Evolutionary conservation across 2,113 vertebrate species (phyloP).

Genomic region (Hippocampus guttulatus): DNA sequence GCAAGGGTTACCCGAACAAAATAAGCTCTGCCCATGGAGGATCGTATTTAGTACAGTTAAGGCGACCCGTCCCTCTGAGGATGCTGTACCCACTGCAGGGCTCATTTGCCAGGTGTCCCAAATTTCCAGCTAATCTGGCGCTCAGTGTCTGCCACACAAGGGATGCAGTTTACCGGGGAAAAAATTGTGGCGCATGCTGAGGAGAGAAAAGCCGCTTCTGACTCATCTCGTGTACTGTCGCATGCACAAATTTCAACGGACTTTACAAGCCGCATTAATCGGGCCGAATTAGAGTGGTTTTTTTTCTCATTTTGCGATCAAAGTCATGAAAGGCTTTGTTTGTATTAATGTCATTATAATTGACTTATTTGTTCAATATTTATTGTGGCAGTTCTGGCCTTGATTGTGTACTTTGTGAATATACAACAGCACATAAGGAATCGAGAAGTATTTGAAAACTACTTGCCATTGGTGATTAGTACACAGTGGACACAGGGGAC

Average conservation of each 20-base stretch:
- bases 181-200: slow-evolving; percentile 18
- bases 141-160: slow-evolving; percentile 60
- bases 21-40: neutral
- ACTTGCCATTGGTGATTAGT: too few species aligned
- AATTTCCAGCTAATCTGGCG: slow-evolving; percentile 70
- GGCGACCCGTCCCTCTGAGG: slow-evolving; percentile 5
- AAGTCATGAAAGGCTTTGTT: neutral
- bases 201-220: slow-evolving; percentile 23
- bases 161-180: slow-evolving; percentile 44
- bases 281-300: neutral
- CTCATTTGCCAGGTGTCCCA: slow-evolving; percentile 73
- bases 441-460: too few species aligned
- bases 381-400: too few species aligned
- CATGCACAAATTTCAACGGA: neutral
- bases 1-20: neutral
- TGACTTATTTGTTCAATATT: too few species aligned
- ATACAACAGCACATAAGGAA: too few species aligned
- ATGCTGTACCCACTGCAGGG: slow-evolving; percentile 30
- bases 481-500: too few species aligned
- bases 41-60: neutral
- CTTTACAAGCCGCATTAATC: neutral
- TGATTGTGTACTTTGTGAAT: too few species aligned
- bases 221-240: slow-evolving; percentile 4
- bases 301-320: neutral
- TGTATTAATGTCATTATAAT: too few species aligned